Evolutionary conservation across 2,113 vertebrate genomes (phyloP).

Genomic region (Bambusicola thoracicus): DNA sequence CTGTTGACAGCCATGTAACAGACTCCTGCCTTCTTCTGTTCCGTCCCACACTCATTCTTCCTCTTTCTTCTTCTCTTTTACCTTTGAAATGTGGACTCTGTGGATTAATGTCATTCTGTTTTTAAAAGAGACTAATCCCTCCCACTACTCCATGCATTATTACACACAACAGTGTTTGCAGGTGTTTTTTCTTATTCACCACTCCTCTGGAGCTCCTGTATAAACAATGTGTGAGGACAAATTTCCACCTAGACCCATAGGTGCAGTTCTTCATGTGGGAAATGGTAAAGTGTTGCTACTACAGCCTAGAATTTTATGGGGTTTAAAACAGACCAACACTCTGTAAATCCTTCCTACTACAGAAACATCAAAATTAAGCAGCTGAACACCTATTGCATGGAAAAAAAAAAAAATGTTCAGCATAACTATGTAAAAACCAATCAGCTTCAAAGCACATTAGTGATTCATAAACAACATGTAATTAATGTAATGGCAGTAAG

Average conservation of each 20-base stretch:
- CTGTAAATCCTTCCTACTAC: neutral
- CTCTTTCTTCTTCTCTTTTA: neutral
- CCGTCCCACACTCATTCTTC: neutral
- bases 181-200: neutral
- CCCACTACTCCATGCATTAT: neutral
- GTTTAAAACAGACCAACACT: neutral
- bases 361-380: neutral
- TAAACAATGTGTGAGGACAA: neutral
- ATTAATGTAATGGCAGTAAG: neutral
- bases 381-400: neutral
- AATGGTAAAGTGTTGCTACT: neutral
- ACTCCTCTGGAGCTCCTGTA: neutral
- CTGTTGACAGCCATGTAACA: neutral
- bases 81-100: neutral
- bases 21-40: neutral
- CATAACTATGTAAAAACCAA: neutral
- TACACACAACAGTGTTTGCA: neutral
- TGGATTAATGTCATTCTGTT: neutral
- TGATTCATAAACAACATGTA: neutral
- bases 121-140: neutral
- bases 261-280: neutral
- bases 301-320: neutral
- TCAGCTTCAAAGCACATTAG: too few relatives aligned
- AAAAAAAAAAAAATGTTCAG: neutral
- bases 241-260: neutral